Evolutionary conservation across 1,140 invertebrate species (phyloP).

Genomic region (Apis laboriosa): DNA sequence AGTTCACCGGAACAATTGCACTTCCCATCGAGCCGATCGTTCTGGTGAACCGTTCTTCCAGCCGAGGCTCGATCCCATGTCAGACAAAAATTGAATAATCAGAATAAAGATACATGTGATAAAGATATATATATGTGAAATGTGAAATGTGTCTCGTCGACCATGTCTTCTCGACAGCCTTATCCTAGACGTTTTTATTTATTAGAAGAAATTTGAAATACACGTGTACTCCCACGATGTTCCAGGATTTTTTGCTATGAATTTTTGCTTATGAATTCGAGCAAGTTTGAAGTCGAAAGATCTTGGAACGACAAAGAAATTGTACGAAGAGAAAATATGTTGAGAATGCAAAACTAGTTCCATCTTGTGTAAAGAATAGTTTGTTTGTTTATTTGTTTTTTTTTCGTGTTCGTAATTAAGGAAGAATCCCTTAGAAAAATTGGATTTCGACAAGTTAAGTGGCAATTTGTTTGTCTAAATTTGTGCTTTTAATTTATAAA

Average conservation of each 20-base stretch:
- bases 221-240: too few species aligned
- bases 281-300: too few species aligned
- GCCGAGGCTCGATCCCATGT: neutral
- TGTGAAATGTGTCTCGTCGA: constrained; percentile 7
- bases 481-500: neutral
- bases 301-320: neutral
- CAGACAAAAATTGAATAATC: neutral
- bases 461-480: neutral
- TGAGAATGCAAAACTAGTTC: neutral
- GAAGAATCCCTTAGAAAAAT: constrained; percentile 4
- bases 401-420: neutral
- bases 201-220: neutral
- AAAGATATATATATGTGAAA: neutral
- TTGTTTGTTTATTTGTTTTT: neutral
- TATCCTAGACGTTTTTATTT: neutral
- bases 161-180: constrained; percentile 15
- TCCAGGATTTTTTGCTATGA: too few species aligned
- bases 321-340: neutral
- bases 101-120: constrained; percentile 20
- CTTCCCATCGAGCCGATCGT: constrained; percentile 22
- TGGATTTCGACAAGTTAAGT: neutral
- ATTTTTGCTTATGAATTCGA: too few species aligned
- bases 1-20: constrained; percentile 65
- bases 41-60: neutral
- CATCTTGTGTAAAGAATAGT: neutral